Base-by-base conservation (phyloP, 2,113 vertebrate species). In the Polypterus bichir region DNA sequence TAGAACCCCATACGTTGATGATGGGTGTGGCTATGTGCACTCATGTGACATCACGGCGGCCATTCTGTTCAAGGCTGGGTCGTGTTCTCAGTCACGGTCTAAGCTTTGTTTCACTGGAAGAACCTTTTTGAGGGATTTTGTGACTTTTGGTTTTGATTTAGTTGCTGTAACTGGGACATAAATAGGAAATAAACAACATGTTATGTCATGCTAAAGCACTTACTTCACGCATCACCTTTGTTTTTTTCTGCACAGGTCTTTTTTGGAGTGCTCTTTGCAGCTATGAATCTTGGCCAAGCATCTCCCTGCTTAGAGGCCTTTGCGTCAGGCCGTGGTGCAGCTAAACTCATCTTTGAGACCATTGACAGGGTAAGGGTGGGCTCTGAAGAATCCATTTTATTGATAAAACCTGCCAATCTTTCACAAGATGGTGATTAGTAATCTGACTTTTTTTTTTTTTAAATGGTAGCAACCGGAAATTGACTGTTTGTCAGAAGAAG, bases 301-400 rank as follows among this genome's bases (percentile, higher is more conserved):
- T 85, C 82, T 1, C 73, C 84, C 0, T 87, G 84, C 64, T 68
- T 87, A 48, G 83, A 88, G 66, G 81, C 81, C 4, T 88, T 88
- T 7, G 81, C 82, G 4, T 80, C 79, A 10, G 86, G 86, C 7
- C 77, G 79, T 0, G 83, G 84, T 49, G 85, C 86, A 46, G 84
- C 86, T 46, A 83, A 74, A 58, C 66, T 5, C 48, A 80, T 88
- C 54, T 88, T 86, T 71, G 76, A 83, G 54, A 86, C 85, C 10
- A 84, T 88, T 59, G 79, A 87, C 65, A 69, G 76, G 73, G 86
- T 88, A 75, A 79, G 65, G 8, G 8, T 44, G 27, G 27, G 49
- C 47, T 6, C 9, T 6, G 5, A 51, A 48, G 27, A 27, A 27
- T 27, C 27, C 27, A 27, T 27, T 27, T 27, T 27, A 27, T 27